Evolutionary conservation across 2,113 vertebrate species (phyloP).

Genomic region (Heptranchias perlo): DNA sequence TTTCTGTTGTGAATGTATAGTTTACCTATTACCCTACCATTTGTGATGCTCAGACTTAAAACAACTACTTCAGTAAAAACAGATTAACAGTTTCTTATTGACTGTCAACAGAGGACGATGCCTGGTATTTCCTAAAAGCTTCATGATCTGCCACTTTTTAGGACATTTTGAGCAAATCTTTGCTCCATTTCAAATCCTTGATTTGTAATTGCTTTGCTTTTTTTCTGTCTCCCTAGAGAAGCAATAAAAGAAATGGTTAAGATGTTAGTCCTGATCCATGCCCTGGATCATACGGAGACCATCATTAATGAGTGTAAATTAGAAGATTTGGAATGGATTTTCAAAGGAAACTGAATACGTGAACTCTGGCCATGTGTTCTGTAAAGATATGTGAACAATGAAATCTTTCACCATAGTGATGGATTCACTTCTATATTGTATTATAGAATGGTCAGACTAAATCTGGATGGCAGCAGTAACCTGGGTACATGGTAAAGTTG

Average conservation of each 20-base stretch:
- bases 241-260: slow-evolving; percentile 66
- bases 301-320: slow-evolving; percentile 67
- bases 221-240: slow-evolving; percentile 55
- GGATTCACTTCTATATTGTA: background rate
- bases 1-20: background rate
- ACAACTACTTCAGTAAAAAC: too few relatives aligned
- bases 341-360: background rate
- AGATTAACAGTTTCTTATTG: too few relatives aligned
- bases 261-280: slow-evolving; percentile 69
- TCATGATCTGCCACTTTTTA: too few relatives aligned
- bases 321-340: slow-evolving; percentile 54
- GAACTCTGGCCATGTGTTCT: background rate
- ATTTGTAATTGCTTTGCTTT: background rate
- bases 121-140: too few relatives aligned
- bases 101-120: too few relatives aligned
- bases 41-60: background rate
- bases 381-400: background rate
- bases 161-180: too few relatives aligned
- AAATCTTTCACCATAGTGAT: background rate
- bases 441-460: background rate
- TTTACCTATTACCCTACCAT: background rate
- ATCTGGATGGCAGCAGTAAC: background rate
- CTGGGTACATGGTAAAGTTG: background rate
- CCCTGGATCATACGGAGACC: slow-evolving; percentile 61
- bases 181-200: background rate